Base-by-base conservation (phyloP, 2,888 invertebrate species). In the Orthosia gothica region DNA sequence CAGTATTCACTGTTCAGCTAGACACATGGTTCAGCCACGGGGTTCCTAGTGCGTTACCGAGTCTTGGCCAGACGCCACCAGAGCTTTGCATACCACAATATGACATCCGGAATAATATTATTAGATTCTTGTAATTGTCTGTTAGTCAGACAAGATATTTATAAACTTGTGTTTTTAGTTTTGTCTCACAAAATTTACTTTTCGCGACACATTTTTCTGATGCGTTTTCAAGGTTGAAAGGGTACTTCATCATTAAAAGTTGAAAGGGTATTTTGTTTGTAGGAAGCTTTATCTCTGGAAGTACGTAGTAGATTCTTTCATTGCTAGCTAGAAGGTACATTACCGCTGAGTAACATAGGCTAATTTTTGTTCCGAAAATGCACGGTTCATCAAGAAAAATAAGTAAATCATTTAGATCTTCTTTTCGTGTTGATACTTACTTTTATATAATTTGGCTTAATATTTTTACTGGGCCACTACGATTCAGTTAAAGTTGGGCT, bases 61-160 rank as follows among this genome's bases (percentile, higher is more conserved):
- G 32, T 70, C 59, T 83, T 85, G 85, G 85, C 85, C 23, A 52
- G 18, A 32, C 70, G 87, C 85, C 85, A 85, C 45, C 50, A 52
- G 45, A 54, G 47, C 45, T 49, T 67, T 82, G 78, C 80, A 87
- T 82, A 74, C 83, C 85, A 75, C 61, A 49, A 57, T 0, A 49
- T 59, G 85, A 82, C 85, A 85, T 87, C 85, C 85, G 87, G 81
- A 76, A 75, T 78, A 61, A 74, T 75, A 80, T 80, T 78, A 64
- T 70, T 61, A 47, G 69, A 68, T 63, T 66, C 64, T 83, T 84
- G 57, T 70, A 74, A 73, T 72, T 76, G 70, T 71, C 58, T 80
- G 70, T 85, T 85, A 83, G 74, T 85, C 85, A 85, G 70, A 67
- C 49, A 9, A 1, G 18, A 0, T 85, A 85, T 85, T 76, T 81